phyloP scores from a whole-genome alignment of 2,888 invertebrate genomes.

The Mactromeris polynyma region DNA sequence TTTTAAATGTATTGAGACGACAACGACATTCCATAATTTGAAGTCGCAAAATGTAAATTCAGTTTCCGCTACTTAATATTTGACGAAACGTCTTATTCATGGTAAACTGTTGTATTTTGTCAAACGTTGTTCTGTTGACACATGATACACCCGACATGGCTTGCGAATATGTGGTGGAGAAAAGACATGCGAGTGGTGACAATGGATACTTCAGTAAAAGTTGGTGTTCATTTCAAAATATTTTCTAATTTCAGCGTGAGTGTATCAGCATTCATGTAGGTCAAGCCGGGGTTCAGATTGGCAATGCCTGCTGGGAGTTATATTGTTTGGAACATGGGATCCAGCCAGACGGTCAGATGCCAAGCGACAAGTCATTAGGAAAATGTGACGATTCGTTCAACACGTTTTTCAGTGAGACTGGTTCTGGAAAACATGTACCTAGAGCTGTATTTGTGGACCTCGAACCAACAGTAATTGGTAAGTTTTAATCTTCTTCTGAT shows the following conservation, averaged over 20 bases:
- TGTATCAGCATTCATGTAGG: constrained; percentile 88
- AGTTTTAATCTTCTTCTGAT: constrained; percentile 77
- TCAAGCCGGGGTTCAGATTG: constrained; percentile 88
- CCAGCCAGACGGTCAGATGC: constrained; percentile 88
- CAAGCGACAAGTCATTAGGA: constrained; percentile 70
- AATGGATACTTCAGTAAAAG: background rate
- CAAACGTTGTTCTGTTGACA: too few species aligned
- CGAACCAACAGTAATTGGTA: constrained; percentile 97
- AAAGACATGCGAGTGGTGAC: too few species aligned
- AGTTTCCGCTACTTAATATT: background rate
- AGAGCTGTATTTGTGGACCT: constrained; percentile 97
- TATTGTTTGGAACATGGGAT: constrained; percentile 88
- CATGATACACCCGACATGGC: too few species aligned
- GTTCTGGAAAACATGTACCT: constrained; percentile 98
- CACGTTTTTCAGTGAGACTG: constrained; percentile 93
- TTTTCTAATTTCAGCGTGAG: constrained; percentile 85
- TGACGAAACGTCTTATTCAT: background rate
- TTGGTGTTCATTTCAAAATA: background rate
- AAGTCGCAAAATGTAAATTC: too few species aligned
- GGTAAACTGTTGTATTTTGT: background rate
- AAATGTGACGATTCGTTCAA: constrained; percentile 93
- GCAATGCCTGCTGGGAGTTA: constrained; percentile 89
- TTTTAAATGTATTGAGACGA: too few species aligned
- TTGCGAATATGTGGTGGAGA: background rate
- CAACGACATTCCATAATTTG: too few species aligned